Base-by-base conservation (phyloP, 2,888 invertebrate species). In the Philereme transversata region DNA sequence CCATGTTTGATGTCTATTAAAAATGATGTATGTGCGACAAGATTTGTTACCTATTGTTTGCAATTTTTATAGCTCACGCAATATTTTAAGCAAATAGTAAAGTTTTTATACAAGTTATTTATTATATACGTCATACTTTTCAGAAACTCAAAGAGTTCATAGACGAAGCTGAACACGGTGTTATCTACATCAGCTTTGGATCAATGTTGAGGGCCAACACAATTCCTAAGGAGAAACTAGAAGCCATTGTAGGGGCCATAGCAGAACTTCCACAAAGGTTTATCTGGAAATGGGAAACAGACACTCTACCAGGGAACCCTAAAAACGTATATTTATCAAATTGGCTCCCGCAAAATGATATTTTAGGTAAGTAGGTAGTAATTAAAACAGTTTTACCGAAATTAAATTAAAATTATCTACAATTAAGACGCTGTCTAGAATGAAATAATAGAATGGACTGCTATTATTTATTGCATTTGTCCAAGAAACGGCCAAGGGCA, bases 211-310 rank as follows among this genome's bases (percentile, higher is more conserved):
- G 93, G 74, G 90, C 94, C 1, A 90, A 94, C 0, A 93, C 94
- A 0, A 93, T 96, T 68, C 93, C 95, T 0, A 82, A 83, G 53
- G 90, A 94, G 1, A 95, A 94, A 71, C 75, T 95, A 49, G 76
- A 90, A 4, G 90, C 88, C n/a, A 94, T 97, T 59, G 67, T 95
- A 4, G 87, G 83, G 4, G 95, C 94, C 2, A 86, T 97, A 57
- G 83, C 92, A 0, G 87, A 93, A 64, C 82, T 96, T 35, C 94
- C 95, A 2, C 94, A 96, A 71, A 93, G 94, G 68, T 93, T 96
- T 3, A 82, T 97, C 36, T 97, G 96, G 96, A 96, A 96, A 86
- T 96, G 95, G 95, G 96, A 96, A 74, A 90, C 92, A 52, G 94
- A 94, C 6, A 82, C 89, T 5, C 79, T 94, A 71, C 91, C 92